Base-by-base conservation (phyloP, 2,888 invertebrate genomes). In the Syritta pipiens region DNA sequence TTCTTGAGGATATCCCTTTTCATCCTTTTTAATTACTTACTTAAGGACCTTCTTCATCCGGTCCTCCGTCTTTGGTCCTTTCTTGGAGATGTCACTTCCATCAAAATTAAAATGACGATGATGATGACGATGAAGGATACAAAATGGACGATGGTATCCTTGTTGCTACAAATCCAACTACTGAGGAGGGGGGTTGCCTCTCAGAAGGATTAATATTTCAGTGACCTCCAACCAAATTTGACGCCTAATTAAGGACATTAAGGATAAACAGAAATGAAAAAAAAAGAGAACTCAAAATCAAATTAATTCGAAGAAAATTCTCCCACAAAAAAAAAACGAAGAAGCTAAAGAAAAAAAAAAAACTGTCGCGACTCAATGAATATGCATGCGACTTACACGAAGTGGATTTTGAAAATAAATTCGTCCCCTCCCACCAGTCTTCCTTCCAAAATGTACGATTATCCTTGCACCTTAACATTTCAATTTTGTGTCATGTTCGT, bases 61-160 rank as follows among this genome's bases (percentile, higher is more conserved):
- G 28, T 28, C n/a, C 5, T n/a, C 6, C 1, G 9, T 20, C n/a
- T 40, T 19, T 4, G 19, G 10, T 24, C 14, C 9, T 46, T 28
- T 59, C 59, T 59, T 32, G 10, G n/a, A 59, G 44, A 46, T 46
- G 59, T 59, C 59, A 59, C 30, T 59, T 44, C 59, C 59, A 59
- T 46, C 22, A 20, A 59, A 59, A 24, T 30, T 17, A 28, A 57
- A 57, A 28, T 28, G 57, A 57, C 46, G 32, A 46, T 46, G 12
- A 32, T n/a, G n/a, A n/a, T n/a, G n/a, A n/a, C n/a, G n/a, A n/a
- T n/a, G n/a, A n/a, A n/a, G n/a, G n/a, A n/a, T n/a, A n/a, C n/a
- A n/a, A n/a, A n/a, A n/a, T n/a, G n/a, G n/a, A n/a, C n/a, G n/a
- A n/a, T n/a, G n/a, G n/a, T n/a, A n/a, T n/a, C n/a, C n/a, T n/a